A percentile compares a stretch with the other conserved stretches of the same genome.
These are phyloP conservation scores for Notodonta ziczac DNA, from an alignment of 2,888 invertebrate species.

Conservation along the genomic window DNA sequence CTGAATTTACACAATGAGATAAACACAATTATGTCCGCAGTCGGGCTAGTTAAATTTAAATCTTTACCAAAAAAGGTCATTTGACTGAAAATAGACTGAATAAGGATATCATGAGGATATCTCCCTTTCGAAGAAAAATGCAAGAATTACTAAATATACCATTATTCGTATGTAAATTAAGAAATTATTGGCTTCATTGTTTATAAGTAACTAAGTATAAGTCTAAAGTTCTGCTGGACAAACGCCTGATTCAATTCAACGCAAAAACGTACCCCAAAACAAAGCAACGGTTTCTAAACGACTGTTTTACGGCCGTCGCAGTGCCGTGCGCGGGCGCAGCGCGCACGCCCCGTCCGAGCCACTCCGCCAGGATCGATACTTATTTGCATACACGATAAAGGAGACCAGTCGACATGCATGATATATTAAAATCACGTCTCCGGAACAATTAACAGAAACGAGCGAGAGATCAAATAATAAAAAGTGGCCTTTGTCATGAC, in stretches of 20 bases:
- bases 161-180: constrained; percentile 32
- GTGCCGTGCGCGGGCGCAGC: constrained; percentile 29
- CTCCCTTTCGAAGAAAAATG: not conserved
- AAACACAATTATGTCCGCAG: constrained; percentile 10
- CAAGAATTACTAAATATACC: too few species aligned
- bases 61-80: not conserved
- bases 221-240: constrained; percentile 33
- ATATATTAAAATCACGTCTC: constrained; percentile 82
- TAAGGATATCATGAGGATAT: not conserved
- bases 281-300: constrained; percentile 46
- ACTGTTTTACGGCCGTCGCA: constrained; percentile 52
- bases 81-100: not conserved
- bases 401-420: constrained; percentile 74
- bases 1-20: constrained; percentile 44
- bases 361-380: constrained; percentile 47
- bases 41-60: constrained; percentile 11
- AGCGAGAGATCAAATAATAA: constrained; percentile 80
- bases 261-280: constrained; percentile 42
- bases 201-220: constrained; percentile 33
- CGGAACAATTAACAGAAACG: constrained; percentile 80
- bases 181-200: constrained; percentile 35
- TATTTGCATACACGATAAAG: constrained; percentile 78
- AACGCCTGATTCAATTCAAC: constrained; percentile 45
- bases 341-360: constrained; percentile 11
- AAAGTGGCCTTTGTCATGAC: constrained; percentile 78